Percentiles rank a stretch among this genome's conserved stretches.
Evolutionary conservation across 1,140 invertebrate genomes (phyloP).

Genomic region (Drosophila kohkoa): DNA sequence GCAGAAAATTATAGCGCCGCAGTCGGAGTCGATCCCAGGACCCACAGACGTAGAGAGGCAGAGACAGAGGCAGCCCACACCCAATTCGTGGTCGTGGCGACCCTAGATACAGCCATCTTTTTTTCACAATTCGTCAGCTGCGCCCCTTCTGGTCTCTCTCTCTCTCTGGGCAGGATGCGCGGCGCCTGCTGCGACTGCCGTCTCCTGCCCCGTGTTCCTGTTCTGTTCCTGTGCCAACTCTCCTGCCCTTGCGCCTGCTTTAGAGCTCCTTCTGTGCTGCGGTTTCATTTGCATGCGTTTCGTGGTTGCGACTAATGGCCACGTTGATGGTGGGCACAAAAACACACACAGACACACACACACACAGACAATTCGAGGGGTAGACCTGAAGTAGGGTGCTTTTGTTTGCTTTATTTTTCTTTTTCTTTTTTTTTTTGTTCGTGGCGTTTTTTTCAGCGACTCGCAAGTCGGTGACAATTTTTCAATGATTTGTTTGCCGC

Average conservation of each 20-base stretch:
- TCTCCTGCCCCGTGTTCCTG: neutral
- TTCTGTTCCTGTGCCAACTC: neutral
- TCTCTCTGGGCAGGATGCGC: conserved; percentile 43
- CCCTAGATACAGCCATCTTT: conserved; percentile 44
- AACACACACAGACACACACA: conserved; percentile 28
- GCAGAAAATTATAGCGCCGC: conserved; percentile 72
- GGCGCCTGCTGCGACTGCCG: conserved; percentile 11
- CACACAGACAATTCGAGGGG: conserved; percentile 5
- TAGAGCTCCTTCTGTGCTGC: conserved; percentile 41
- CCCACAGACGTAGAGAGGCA: neutral
- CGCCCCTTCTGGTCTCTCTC: conserved; percentile 47
- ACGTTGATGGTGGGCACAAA: conserved; percentile 70
- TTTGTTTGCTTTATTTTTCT: conserved; percentile 17
- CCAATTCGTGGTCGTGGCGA: neutral
- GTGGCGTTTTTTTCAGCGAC: conserved; percentile 24
- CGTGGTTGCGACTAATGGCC: conserved; percentile 80
- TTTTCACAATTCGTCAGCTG: conserved; percentile 83
- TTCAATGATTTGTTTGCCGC: conserved; percentile 83
- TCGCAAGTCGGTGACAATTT: conserved; percentile 80
- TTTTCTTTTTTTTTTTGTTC: conserved; percentile 23
- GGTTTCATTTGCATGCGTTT: conserved; percentile 82
- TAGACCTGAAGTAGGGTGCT: neutral
- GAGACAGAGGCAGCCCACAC: neutral
- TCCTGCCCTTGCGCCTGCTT: neutral
- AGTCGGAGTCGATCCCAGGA: conserved; percentile 13